Evolutionary conservation across 2,113 vertebrate genomes (phyloP), one percentile per base, ranked within the genome.

Genomic region (Dascyllus trimaculatus): DNA sequence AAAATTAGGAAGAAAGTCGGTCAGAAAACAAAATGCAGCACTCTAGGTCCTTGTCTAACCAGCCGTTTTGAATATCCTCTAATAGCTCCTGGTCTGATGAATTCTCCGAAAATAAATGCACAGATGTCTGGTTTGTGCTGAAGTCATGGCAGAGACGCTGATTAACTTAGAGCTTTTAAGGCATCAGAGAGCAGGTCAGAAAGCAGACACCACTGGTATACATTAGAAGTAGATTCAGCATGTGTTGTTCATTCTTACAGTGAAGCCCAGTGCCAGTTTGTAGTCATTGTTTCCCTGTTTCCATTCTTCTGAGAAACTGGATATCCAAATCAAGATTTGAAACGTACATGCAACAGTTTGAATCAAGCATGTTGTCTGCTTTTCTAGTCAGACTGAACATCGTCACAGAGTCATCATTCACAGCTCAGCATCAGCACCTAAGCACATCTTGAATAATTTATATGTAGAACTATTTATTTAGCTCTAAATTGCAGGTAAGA

Each of bases 1-100:
- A 80, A 54, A 71, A 71, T 79, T 62, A 56, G 71, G 43, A 75
- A 43, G 49, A 74, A 85, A 81, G 51, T 73, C 11, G 21, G 61
- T 81, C 77, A 70, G 61, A 53, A 74, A 78, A 32, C 48, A 49
- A 77, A 80, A 67, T 22, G 40, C 22, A 26, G 72, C 58, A 6
- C 71, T 51, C 46, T 7, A 19, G 56, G 29, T 76, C 40, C 24
- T 40, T n/a, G 58, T 62, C 62, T 45, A 71, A 75, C 10, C 75
- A 71, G 75, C 29, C 51, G 1, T 17, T 89, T 57, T 40, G 51
- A 78, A 70, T 62, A 26, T 46, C 60, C 51, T 26, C n/a, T 15
- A 26, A 65, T 52, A 19, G 38, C 56, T 29, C 19, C 64, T 62
- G 14, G 54, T 71, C 25, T 68, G 60, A 78, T 49, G 63, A 76